Base-by-base conservation (phyloP, 2,888 invertebrate species). In the Synanthedon andrenaeformis region DNA sequence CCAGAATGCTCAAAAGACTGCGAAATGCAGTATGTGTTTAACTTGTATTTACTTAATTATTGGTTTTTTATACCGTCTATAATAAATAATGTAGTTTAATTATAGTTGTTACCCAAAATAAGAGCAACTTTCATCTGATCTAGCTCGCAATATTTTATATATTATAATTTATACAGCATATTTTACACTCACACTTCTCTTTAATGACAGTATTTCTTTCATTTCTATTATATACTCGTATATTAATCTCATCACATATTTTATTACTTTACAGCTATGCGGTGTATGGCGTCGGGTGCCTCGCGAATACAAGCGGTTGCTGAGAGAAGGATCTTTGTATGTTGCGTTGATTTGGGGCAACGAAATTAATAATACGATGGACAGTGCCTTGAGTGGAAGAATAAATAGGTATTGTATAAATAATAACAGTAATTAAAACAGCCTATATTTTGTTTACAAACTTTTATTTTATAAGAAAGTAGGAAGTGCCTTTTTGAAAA, bases 271-370 rank as follows among this genome's bases (percentile, higher is more conserved):
- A 57, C 72, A 88, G 84, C 80, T 96, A 35, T 97, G 96, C 70
- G 96, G 96, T 0, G 95, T 96, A 1, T 97, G 96, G 96, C 90
- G 93, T 57, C 90, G 96, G 58, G 90, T 97, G 52, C 94, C 96
- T 1, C 89, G 94, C 48, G 94, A 95, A 58, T 96, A 96, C 76
- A 90, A 94, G 65, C 91, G 91, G 60, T 76, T 94, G 52, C 82
- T 96, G 59, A 91, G 94, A 60, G 95, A 96, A 63, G 95, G 95
- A 61, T 91, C 92, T 55, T 85, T 96, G 61, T 92, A 92, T 69
- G 94, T 94, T 23, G 93, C 93, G 0, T 83, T 96, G 49, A 87
- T 94, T 35, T 95, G 95, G 93, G 93, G 92, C 57, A 90, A 89
- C 59, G 78, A 82, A 58, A 69, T 70, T 23, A 92, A 91, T 67